phyloP scores from a whole-genome alignment of 2,888 invertebrate genomes.

The Apodemia zela region DNA sequence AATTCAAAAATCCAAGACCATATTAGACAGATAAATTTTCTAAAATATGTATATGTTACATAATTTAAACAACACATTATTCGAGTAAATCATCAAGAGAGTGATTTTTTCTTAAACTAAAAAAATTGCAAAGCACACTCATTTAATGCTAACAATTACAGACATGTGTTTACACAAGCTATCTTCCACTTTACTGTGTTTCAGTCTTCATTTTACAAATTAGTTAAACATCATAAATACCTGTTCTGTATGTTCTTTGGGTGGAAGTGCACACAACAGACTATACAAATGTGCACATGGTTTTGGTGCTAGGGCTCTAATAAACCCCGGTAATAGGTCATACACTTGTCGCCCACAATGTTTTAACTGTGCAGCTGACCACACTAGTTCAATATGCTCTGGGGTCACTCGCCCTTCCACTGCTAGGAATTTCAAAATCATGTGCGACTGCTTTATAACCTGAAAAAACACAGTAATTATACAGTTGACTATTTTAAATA shows the following conservation, averaged over 20 bases:
- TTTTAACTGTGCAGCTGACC: conserved; percentile 97
- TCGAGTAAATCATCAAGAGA: too few species aligned
- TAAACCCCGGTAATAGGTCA: conserved; percentile 93
- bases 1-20: too few species aligned
- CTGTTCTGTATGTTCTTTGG: conserved; percentile 95
- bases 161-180: too few species aligned
- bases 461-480: conserved; percentile 42
- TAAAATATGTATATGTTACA: too few species aligned
- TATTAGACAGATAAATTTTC: too few species aligned
- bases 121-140: too few species aligned
- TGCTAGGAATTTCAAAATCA: conserved; percentile 94
- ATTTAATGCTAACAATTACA: too few species aligned
- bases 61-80: too few species aligned
- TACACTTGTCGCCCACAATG: conserved; percentile 97
- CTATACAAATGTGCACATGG: conserved; percentile 94
- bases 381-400: conserved; percentile 94
- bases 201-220: too few species aligned
- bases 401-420: conserved; percentile 94
- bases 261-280: conserved; percentile 91
- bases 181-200: too few species aligned
- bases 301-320: conserved; percentile 92
- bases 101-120: too few species aligned
- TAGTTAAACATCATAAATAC: conserved; percentile 48
- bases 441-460: conserved; percentile 97
- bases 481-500: not conserved